A percentile compares a stretch with the other conserved stretches of the same genome.
These are phyloP conservation scores for Crypturellus undulatus DNA, from an alignment of 2,113 vertebrate species.

Conservation along the genomic window DNA sequence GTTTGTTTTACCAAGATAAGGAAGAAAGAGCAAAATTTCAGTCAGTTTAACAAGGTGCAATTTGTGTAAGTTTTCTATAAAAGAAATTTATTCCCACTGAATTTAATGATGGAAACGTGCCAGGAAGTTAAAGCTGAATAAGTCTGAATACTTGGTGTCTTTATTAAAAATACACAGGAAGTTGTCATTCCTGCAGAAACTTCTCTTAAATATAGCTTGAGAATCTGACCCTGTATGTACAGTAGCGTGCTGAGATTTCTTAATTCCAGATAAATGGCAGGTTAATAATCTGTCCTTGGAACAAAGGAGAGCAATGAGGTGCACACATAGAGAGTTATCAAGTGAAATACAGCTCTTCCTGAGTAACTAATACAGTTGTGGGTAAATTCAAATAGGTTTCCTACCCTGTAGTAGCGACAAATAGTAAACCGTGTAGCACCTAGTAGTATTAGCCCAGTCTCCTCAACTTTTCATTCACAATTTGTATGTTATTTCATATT, in stretches of 20 bases:
- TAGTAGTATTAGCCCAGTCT: neutral
- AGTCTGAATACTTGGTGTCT: neutral
- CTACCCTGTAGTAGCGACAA: neutral
- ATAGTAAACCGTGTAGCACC: neutral
- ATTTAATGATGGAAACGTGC: neutral
- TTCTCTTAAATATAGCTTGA: neutral
- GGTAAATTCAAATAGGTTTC: neutral
- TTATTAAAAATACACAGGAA: conserved; percentile 20
- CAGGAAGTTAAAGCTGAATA: neutral
- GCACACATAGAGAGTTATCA: neutral
- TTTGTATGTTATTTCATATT: fast-evolving
- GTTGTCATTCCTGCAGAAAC: neutral
- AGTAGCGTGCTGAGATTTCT: neutral
- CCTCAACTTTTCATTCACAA: neutral
- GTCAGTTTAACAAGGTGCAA: neutral
- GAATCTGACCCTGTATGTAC: neutral
- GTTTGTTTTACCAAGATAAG: neutral
- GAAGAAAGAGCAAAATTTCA: neutral
- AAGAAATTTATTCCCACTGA: neutral
- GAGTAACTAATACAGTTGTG: neutral
- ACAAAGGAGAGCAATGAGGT: neutral
- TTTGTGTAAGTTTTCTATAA: neutral
- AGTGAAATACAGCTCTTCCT: neutral
- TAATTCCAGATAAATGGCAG: neutral
- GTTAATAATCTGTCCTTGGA: neutral